Conservation (phyloP, 2,888 invertebrate genomes). For the Orthosia incerta region DNA sequence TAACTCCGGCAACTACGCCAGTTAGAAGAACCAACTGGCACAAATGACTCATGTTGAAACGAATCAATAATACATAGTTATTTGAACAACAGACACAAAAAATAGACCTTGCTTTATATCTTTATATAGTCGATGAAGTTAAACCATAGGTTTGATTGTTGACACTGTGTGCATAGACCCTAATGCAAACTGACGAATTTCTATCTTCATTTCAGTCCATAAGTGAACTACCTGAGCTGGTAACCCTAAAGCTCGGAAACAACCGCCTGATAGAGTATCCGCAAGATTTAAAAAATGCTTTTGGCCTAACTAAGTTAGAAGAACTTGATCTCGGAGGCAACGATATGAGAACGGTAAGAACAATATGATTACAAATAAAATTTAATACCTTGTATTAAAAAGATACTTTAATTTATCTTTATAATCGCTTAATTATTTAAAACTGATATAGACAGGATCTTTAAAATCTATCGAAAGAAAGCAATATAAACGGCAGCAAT, state of each 20-base stretch:
- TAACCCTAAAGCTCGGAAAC: slow-evolving; percentile 80
- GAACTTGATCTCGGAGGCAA: slow-evolving; percentile 88
- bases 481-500: not conserved
- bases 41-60: not conserved
- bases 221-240: slow-evolving; percentile 83
- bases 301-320: slow-evolving; percentile 80
- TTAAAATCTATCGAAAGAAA: not conserved
- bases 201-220: slow-evolving; percentile 81
- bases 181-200: slow-evolving; percentile 22
- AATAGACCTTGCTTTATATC: slow-evolving; percentile 1
- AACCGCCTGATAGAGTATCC: slow-evolving; percentile 86
- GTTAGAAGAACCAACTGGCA: not conserved
- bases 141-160: slow-evolving; percentile 5
- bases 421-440: slow-evolving; percentile 7
- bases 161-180: not conserved
- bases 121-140: slow-evolving; percentile 6
- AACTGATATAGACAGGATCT: slow-evolving; percentile 4
- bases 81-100: not conserved
- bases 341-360: slow-evolving; percentile 83
- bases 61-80: not conserved
- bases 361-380: not conserved
- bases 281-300: slow-evolving; percentile 85
- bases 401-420: slow-evolving; percentile 4
- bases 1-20: slow-evolving; percentile 10
- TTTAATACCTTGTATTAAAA: slow-evolving; percentile 4